phyloP scores from a whole-genome alignment of 2,113 vertebrate species.

The Hemicordylus capensis region DNA sequence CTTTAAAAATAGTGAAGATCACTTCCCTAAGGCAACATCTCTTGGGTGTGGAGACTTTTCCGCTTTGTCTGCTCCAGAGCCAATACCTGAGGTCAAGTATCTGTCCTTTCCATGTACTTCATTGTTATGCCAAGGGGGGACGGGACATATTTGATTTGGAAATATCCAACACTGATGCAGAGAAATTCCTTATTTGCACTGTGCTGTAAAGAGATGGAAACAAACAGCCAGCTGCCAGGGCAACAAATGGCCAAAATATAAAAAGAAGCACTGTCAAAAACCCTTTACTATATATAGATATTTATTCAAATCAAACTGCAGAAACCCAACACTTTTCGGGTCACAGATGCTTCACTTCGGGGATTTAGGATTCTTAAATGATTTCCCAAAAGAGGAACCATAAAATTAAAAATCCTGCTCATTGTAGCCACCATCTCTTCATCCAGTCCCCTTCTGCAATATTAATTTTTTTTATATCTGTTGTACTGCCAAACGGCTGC shows the following conservation, averaged over 20 bases:
- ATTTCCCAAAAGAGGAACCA: background rate
- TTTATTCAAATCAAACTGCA: background rate
- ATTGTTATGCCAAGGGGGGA: background rate
- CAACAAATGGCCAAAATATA: too few relatives aligned
- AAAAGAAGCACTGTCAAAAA: background rate
- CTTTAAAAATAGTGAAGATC: too few relatives aligned
- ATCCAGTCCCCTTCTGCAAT: background rate
- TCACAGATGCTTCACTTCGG: background rate
- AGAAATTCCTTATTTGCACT: background rate
- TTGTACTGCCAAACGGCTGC: background rate
- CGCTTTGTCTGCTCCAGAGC: background rate
- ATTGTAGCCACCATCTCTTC: background rate
- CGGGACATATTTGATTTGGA: background rate
- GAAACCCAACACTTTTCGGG: background rate
- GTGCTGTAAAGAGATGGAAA: background rate
- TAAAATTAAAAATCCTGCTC: background rate
- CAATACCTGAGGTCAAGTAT: background rate
- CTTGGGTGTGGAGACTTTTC: too few relatives aligned
- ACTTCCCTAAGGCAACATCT: background rate
- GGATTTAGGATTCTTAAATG: background rate
- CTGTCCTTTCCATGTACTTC: background rate
- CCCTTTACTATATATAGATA: background rate
- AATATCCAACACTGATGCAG: background rate
- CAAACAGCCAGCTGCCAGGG: background rate
- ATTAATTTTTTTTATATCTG: background rate